Percentiles rank a stretch among this genome's conserved stretches.
Conservation (phyloP, 1,140 invertebrate species). For the Callitettix versicolor region DNA sequence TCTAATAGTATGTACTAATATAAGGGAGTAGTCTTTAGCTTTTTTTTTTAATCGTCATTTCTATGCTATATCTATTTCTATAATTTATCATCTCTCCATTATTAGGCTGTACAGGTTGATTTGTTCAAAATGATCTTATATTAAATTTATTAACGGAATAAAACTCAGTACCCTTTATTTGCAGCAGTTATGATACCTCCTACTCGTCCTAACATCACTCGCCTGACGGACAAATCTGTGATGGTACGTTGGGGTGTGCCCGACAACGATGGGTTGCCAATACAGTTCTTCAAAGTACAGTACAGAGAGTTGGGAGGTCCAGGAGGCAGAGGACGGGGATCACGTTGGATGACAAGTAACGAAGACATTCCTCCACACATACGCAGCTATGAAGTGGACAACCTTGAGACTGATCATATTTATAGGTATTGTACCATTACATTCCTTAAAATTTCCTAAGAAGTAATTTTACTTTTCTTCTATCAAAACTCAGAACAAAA, state of each 20-base stretch:
- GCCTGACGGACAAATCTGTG: conserved; percentile 78
- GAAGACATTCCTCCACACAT: conserved; percentile 67
- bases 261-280: conserved; percentile 61
- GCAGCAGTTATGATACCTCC: conserved; percentile 68
- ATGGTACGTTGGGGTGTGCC: conserved; percentile 85
- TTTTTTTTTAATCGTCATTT: no score
- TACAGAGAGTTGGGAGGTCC: conserved; percentile 54
- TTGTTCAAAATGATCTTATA: no score
- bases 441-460: no score
- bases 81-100: no score
- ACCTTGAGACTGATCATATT: conserved; percentile 57
- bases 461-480: no score
- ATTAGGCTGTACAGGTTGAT: no score
- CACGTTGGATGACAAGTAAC: conserved; percentile 67
- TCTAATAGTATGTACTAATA: no score
- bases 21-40: no score
- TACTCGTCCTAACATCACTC: conserved; percentile 69
- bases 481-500: no score
- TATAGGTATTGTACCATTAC: conserved; percentile 40
- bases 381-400: conserved; percentile 62
- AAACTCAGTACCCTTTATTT: no score
- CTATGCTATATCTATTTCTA: no score
- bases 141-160: no score
- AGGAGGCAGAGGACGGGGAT: conserved; percentile 32
- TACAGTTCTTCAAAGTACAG: conserved; percentile 86